phyloP scores from a whole-genome alignment of 2,797 vertebrate genomes.

The Poliocrania exsul region DNA sequence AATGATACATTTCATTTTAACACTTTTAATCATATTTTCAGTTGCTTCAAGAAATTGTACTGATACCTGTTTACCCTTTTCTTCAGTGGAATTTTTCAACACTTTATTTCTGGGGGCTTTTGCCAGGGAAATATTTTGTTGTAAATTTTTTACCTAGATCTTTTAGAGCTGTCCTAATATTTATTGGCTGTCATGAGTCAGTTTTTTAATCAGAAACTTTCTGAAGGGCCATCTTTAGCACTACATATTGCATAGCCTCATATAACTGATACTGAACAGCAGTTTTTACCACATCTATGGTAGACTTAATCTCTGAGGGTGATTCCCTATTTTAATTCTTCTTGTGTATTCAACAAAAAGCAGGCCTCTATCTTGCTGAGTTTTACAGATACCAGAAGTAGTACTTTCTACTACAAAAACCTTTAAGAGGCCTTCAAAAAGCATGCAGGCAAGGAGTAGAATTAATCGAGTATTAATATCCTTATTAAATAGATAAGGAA shows the following conservation, averaged over 20 bases:
- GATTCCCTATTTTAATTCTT: background rate
- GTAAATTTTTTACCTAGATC: background rate
- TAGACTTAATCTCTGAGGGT: background rate
- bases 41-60: background rate
- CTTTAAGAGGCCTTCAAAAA: background rate
- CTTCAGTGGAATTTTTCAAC: background rate
- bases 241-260: background rate
- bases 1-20: background rate
- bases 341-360: background rate
- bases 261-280: background rate
- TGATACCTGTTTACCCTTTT: background rate
- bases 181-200: background rate
- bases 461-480: constrained; percentile 34
- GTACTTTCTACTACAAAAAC: background rate
- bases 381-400: background rate
- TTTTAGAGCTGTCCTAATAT: background rate
- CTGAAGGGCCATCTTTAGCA: background rate
- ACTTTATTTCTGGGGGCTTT: background rate
- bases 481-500: constrained; percentile 53
- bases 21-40: background rate
- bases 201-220: background rate
- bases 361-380: background rate
- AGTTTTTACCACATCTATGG: background rate
- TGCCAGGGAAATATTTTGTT: background rate
- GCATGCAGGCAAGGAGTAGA: background rate